A percentile compares a stretch with the other conserved stretches of the same genome.
Evolutionary conservation across 2,888 invertebrate species (phyloP).

Genomic region (Cheilosia pagana): DNA sequence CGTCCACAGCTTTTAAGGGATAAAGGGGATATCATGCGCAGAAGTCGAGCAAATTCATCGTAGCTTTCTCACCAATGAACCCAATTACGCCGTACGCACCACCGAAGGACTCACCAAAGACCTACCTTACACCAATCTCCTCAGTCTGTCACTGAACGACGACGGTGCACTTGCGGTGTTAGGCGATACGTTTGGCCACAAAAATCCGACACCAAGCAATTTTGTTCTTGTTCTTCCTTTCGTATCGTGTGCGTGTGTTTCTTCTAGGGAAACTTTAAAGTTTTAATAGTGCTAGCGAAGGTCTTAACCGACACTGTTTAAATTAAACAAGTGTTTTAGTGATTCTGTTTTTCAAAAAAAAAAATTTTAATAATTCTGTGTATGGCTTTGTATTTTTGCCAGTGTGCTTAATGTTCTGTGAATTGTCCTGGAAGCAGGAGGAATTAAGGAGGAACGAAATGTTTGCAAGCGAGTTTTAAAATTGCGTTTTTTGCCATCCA

Average conservation of each 20-base stretch:
- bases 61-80: slow-evolving; percentile 56
- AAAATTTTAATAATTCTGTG: slow-evolving; percentile 34
- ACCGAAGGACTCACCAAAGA: slow-evolving; percentile 17
- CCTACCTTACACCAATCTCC: slow-evolving; percentile 61
- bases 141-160: slow-evolving; percentile 58
- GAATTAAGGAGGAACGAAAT: slow-evolving; percentile 10
- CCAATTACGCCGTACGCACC: slow-evolving; percentile 22
- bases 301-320: slow-evolving; percentile 18
- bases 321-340: slow-evolving; percentile 33
- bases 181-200: slow-evolving; percentile 18
- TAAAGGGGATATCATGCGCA: slow-evolving; percentile 59
- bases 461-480: slow-evolving; percentile 37
- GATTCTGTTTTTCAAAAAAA: background rate
- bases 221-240: background rate
- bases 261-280: background rate
- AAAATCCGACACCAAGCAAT: slow-evolving; percentile 12
- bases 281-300: background rate
- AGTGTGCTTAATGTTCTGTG: slow-evolving; percentile 35
- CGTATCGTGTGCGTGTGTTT: slow-evolving; percentile 19
- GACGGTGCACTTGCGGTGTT: slow-evolving; percentile 58
- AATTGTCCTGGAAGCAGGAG: slow-evolving; percentile 39
- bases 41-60: slow-evolving; percentile 22
- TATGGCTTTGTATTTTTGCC: slow-evolving; percentile 19
- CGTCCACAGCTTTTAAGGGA: slow-evolving; percentile 23
- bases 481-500: background rate